phyloP scores from a whole-genome alignment of 1,140 invertebrate species.

The Sitophilus oryzae region DNA sequence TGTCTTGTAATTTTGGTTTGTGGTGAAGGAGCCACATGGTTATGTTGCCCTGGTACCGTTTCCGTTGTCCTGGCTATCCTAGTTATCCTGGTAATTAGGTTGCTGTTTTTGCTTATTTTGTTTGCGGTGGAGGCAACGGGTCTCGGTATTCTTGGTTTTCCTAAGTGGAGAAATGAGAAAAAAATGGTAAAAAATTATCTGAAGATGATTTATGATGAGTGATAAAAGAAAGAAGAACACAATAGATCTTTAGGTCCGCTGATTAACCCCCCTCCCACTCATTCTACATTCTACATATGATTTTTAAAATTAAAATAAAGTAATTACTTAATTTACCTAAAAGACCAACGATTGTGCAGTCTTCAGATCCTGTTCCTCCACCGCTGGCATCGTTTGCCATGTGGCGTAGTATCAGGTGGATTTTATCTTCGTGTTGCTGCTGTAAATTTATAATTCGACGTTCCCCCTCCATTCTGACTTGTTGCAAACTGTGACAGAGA shows the following conservation, averaged over 20 bases:
- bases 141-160: slow-evolving; percentile 32
- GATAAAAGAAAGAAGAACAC: too few species aligned
- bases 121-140: slow-evolving; percentile 33
- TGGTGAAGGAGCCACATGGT: slow-evolving; percentile 50
- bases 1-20: slow-evolving; percentile 69
- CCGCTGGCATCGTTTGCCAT: slow-evolving; percentile 48
- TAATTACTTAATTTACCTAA: slow-evolving; percentile 12
- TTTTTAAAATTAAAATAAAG: too few species aligned
- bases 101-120: slow-evolving; percentile 36
- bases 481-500: slow-evolving; percentile 52
- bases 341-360: slow-evolving; percentile 5
- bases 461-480: slow-evolving; percentile 53
- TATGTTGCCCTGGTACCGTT: slow-evolving; percentile 51
- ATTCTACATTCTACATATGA: too few species aligned
- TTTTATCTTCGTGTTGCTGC: slow-evolving; percentile 56
- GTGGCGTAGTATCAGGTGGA: slow-evolving; percentile 54
- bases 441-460: slow-evolving; percentile 51
- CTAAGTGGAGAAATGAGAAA: slow-evolving; percentile 4
- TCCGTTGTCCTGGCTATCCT: slow-evolving; percentile 40
- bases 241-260: too few species aligned
- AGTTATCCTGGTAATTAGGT: slow-evolving; percentile 38
- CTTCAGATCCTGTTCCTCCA: slow-evolving; percentile 24
- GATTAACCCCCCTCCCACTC: too few species aligned
- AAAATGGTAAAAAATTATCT: too few species aligned
- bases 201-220: too few species aligned